Conservation (phyloP, 2,797 vertebrate genomes). For the Pseudotriccus pelzelni region DNA sequence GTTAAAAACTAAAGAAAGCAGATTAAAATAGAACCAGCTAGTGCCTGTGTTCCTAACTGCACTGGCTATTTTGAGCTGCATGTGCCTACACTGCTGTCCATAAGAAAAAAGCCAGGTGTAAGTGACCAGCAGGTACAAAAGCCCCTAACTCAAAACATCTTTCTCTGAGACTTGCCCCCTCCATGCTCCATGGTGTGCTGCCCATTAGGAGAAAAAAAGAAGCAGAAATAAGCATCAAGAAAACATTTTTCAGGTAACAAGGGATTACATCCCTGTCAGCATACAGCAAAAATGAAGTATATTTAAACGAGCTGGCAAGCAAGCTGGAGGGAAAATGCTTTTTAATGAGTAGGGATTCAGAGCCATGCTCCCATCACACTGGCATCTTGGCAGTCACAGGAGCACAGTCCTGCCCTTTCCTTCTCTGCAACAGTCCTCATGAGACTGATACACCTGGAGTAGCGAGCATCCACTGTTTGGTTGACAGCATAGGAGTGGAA, state of each 20-base stretch:
- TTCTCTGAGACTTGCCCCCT: neutral
- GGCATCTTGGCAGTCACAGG: rapidly evolving
- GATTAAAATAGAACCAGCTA: neutral
- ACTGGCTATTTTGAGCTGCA: neutral
- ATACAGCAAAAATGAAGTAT: neutral
- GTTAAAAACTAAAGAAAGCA: neutral
- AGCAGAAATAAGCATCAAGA: neutral
- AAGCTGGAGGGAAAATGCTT: neutral
- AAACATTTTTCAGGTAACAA: neutral
- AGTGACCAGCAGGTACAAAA: neutral
- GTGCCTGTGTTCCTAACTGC: neutral
- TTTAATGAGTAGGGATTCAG: neutral
- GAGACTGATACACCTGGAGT: neutral
- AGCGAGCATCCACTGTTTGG: rapidly evolving
- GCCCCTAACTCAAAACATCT: neutral
- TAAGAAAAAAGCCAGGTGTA: neutral
- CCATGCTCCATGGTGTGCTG: neutral
- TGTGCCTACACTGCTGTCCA: neutral
- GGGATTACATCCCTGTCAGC: neutral
- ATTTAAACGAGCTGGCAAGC: neutral
- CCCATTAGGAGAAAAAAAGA: neutral
- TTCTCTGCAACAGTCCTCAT: neutral
- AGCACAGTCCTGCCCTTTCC: neutral
- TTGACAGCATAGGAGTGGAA: neutral
- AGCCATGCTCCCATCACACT: neutral